Percentiles rank a stretch among this genome's conserved stretches.
phyloP scores from a whole-genome alignment of 2,888 invertebrate genomes.

The Allophyes oxyacanthae region DNA sequence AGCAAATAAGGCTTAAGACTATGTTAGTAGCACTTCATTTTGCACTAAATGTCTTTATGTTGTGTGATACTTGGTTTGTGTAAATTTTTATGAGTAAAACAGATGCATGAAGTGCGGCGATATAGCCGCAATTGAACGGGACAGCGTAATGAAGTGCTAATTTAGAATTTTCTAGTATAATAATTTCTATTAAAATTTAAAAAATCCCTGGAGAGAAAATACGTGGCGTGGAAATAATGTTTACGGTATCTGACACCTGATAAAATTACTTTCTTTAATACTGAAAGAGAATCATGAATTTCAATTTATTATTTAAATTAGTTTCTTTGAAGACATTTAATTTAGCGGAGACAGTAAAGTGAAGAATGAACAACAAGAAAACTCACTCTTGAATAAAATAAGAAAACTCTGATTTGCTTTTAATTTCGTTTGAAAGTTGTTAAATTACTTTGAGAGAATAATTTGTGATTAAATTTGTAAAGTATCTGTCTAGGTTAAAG shows the following conservation, averaged over 20 bases:
- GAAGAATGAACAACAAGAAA: constrained; percentile 35
- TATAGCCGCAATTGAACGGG: too few relatives aligned
- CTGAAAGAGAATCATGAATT: constrained; percentile 29
- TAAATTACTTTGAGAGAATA: constrained; percentile 42
- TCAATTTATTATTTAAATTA: constrained; percentile 47
- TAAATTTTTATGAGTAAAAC: too few relatives aligned
- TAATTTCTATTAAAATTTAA: background rate
- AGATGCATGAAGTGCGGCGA: too few relatives aligned
- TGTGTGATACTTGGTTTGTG: too few relatives aligned
- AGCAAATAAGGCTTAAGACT: too few relatives aligned
- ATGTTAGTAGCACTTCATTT: too few relatives aligned
- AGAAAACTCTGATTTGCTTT: constrained; percentile 49
- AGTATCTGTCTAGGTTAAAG: constrained; percentile 23
- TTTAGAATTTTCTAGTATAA: too few relatives aligned
- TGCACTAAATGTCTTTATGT: too few relatives aligned
- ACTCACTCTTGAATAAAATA: constrained; percentile 42
- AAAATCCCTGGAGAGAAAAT: background rate
- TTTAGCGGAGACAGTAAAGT: constrained; percentile 35
- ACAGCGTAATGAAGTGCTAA: too few relatives aligned
- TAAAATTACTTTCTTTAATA: constrained; percentile 22
- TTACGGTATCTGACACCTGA: constrained; percentile 10
- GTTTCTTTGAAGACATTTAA: constrained; percentile 43
- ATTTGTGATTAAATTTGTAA: constrained; percentile 39
- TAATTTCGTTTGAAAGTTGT: constrained; percentile 34
- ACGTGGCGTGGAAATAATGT: constrained; percentile 1